A percentile compares a stretch with the other conserved stretches of the same genome.
Conservation (phyloP, 2,113 vertebrate species). For the Dicerorhinus sumatrensis region DNA sequence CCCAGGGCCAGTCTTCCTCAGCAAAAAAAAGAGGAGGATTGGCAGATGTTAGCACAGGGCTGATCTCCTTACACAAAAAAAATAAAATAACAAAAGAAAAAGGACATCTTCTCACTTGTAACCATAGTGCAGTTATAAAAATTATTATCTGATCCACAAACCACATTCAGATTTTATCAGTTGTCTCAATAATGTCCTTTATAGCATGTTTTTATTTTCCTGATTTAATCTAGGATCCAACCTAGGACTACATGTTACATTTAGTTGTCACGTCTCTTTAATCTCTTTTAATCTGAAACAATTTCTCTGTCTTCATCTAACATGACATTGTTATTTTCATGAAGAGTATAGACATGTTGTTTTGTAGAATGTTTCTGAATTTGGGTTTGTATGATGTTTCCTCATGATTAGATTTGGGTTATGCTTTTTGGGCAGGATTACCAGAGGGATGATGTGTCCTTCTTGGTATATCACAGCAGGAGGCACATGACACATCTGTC, state of each 20-base stretch:
- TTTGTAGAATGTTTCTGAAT: conserved; percentile 9
- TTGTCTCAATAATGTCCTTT: neutral
- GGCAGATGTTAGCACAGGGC: too few species aligned
- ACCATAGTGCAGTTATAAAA: neutral
- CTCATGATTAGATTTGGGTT: neutral
- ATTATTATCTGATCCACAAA: neutral
- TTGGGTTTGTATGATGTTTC: neutral
- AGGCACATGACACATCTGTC: neutral
- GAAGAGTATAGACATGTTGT: neutral
- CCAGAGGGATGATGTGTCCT: neutral
- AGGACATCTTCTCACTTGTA: neutral
- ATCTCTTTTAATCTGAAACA: neutral
- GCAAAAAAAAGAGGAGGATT: too few species aligned
- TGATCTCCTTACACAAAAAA: too few species aligned
- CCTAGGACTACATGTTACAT: neutral
- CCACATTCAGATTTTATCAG: neutral
- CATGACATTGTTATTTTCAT: neutral
- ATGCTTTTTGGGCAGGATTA: neutral
- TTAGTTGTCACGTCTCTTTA: neutral
- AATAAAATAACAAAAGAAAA: too few species aligned
- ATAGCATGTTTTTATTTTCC: neutral
- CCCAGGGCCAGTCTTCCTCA: too few species aligned
- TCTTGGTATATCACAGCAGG: neutral
- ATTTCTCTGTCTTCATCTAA: neutral
- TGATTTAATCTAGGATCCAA: neutral